Evolutionary conservation across 1,140 invertebrate genomes (phyloP), one percentile per base, ranked within the genome.

Genomic region (Bemisia tabaci): DNA sequence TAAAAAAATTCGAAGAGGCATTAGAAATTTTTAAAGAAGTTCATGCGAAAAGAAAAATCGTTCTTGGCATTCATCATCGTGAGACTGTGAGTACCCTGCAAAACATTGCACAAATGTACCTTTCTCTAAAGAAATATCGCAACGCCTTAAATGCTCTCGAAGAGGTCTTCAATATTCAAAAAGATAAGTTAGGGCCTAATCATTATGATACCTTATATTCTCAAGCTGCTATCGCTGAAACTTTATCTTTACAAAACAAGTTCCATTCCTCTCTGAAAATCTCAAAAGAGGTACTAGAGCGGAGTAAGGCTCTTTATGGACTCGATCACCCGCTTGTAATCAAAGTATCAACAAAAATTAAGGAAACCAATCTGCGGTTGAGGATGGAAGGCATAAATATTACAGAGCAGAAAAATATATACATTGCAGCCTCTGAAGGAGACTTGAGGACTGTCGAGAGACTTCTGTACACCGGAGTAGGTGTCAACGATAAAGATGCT

Each of bases 321-420:
- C 48, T n/a, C 12, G n/a, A 59, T 59, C 48, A 59, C 48, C 48
- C 48, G 48, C 48, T 59, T 59, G 48, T 59, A n/a, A 12, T 59
- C 12, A n/a, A n/a, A 11, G 25, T 24, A 26, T 22, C 12, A 24
- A 26, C 9, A 24, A 26, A 63, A 12, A 63, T 63, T 12, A 26
- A 21, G 64, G 5, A 26, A 24, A 65, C 9, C 59, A 12, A 21
- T 59, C 23, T 9, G 64, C 21, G 21, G 24, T 22, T 21, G 25
- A 9, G 22, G 27, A 24, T 59, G 64, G 9, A 1, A 70, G 75
- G 73, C 71, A 80, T 1, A 87, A 87, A 0, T 86, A 12, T 27
- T 12, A 12, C 21, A 25, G 22, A 39, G 63, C 59, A 69, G 69
- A 26, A 69, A 73, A 17, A 64, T 74, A 26, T 68, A 71, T 59